Evolutionary conservation across 2,113 vertebrate species (phyloP).

Genomic region (Phainopepla nitens): DNA sequence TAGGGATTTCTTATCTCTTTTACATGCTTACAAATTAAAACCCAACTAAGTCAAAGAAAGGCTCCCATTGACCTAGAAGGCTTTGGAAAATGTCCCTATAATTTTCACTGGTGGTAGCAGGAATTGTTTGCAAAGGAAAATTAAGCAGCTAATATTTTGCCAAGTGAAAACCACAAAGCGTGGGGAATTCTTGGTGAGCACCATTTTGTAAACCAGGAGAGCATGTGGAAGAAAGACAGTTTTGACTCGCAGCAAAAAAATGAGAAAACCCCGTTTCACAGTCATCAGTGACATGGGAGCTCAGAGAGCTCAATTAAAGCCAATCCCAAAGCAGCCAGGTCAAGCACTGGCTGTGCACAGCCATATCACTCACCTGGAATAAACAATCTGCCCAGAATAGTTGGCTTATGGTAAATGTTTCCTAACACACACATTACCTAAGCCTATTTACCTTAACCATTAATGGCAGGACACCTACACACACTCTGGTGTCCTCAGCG

Average conservation of each 20-base stretch:
- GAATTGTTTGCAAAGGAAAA: neutral
- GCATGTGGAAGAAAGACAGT: neutral
- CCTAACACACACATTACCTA: neutral
- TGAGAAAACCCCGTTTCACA: neutral
- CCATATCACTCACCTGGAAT: neutral
- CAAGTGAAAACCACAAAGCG: neutral
- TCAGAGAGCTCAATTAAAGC: neutral
- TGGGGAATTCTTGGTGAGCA: neutral
- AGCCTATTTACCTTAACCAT: neutral
- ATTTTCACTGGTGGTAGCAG: neutral
- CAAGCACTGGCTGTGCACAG: neutral
- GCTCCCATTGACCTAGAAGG: neutral
- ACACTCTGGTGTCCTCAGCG: accelerated
- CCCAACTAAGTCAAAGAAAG: neutral
- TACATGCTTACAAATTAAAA: neutral
- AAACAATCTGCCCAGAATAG: neutral
- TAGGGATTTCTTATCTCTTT: slow-evolving; percentile 7
- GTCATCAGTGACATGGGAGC: neutral
- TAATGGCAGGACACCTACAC: neutral
- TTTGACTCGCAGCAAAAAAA: neutral
- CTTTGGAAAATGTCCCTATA: neutral
- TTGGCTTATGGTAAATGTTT: accelerated
- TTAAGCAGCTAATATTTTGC: neutral
- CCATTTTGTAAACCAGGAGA: neutral
- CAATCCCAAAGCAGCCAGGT: neutral